Conservation (phyloP, 2,888 invertebrate species). For the Ctenicera cuprea region DNA sequence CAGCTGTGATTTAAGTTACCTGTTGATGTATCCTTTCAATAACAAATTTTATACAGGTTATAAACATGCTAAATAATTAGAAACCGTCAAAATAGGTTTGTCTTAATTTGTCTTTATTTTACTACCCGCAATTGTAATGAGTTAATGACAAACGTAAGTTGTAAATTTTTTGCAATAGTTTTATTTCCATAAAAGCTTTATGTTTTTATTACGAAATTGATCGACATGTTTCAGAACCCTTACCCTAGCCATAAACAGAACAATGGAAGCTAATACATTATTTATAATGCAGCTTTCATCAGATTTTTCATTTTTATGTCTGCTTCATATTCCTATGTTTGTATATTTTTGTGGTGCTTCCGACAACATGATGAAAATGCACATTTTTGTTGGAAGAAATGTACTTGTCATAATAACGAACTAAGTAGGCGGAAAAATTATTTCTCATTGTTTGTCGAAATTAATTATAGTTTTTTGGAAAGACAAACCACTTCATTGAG, state of each 20-base stretch:
- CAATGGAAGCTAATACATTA: neutral
- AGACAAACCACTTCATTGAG: no score
- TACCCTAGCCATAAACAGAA: neutral
- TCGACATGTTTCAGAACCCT: no score
- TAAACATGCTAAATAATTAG: neutral
- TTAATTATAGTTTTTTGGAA: no score
- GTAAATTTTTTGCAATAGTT: no score
- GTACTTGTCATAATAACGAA: no score
- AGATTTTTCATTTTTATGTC: conserved; percentile 7
- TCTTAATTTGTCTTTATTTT: neutral
- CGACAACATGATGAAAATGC: conserved; percentile 17
- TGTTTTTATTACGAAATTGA: no score
- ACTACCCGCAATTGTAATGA: no score
- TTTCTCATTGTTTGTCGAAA: no score
- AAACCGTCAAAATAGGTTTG: neutral
- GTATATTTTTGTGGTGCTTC: neutral
- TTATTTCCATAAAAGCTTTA: no score
- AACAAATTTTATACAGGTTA: neutral
- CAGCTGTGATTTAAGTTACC: conserved; percentile 5
- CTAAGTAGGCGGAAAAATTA: no score
- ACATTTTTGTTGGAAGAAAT: neutral
- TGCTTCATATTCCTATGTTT: neutral
- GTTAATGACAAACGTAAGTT: no score
- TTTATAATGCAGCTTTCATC: conserved; percentile 8
- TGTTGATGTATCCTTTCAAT: neutral